Percentiles rank a stretch among this genome's conserved stretches.
phyloP scores from a whole-genome alignment of 2,888 invertebrate genomes.

The Biston betularia region DNA sequence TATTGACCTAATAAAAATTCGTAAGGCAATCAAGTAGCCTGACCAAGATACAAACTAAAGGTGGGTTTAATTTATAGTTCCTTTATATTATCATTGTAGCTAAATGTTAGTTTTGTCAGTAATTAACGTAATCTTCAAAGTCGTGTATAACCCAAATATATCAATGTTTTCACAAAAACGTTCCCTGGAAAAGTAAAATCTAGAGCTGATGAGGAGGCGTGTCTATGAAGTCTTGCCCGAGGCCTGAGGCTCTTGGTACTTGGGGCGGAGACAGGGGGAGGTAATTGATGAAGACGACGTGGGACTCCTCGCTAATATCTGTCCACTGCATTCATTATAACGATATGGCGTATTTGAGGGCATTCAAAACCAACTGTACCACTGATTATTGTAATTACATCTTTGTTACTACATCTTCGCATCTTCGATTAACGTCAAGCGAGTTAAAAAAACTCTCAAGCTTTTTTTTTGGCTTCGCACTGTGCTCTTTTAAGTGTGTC shows the following conservation, averaged over 20 bases:
- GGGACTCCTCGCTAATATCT: conserved; percentile 68
- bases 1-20: too few relatives aligned
- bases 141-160: conserved; percentile 3
- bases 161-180: conserved; percentile 9
- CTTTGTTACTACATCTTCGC: too few relatives aligned
- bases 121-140: background rate
- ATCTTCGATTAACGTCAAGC: too few relatives aligned
- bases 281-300: conserved; percentile 78
- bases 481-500: too few relatives aligned
- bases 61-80: background rate
- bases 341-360: too few relatives aligned
- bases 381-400: too few relatives aligned
- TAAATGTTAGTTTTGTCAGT: background rate
- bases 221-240: conserved; percentile 39
- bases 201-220: conserved; percentile 32
- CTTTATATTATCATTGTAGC: background rate
- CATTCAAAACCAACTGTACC: too few relatives aligned
- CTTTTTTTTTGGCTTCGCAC: too few relatives aligned
- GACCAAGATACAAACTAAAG: too few relatives aligned
- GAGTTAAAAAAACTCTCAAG: too few relatives aligned
- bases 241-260: conserved; percentile 10
- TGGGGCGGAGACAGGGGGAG: conserved; percentile 36
- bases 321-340: conserved; percentile 47
- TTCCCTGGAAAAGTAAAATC: conserved; percentile 21
- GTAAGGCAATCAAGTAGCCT: too few relatives aligned